Conservation (phyloP, 2,113 vertebrate genomes). For the Lophochroa leadbeateri region DNA sequence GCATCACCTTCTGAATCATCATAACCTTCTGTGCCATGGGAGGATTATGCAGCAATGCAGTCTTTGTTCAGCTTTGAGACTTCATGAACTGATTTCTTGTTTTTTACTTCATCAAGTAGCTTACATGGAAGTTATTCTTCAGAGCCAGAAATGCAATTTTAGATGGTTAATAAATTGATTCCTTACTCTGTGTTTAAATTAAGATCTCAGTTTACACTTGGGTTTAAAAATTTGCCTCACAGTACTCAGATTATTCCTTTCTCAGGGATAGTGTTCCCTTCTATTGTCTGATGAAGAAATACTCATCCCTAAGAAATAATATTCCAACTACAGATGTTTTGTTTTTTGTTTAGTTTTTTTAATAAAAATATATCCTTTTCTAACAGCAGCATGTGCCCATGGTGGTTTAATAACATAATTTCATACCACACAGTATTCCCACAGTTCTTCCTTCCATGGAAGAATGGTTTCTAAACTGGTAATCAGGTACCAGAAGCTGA, state of each 20-base stretch:
- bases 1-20: neutral
- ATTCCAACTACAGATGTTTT: neutral
- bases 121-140: neutral
- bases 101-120: neutral
- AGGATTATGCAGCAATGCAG: neutral
- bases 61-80: neutral
- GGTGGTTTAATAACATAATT: neutral
- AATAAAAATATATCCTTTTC: neutral
- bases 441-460: neutral
- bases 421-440: neutral
- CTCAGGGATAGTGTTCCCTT: neutral
- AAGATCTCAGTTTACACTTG: neutral
- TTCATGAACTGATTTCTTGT: neutral
- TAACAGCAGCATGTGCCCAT: neutral
- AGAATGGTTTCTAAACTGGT: neutral
- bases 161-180: neutral
- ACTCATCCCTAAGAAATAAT: neutral
- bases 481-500: neutral
- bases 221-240: neutral
- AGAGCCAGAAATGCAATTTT: neutral
- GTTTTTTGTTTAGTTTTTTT: neutral
- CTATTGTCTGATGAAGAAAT: neutral
- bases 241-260: neutral
- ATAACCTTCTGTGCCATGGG: neutral
- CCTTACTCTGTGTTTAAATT: neutral